Base-by-base conservation (phyloP, 1,140 invertebrate genomes). In the Formica exsecta region DNA sequence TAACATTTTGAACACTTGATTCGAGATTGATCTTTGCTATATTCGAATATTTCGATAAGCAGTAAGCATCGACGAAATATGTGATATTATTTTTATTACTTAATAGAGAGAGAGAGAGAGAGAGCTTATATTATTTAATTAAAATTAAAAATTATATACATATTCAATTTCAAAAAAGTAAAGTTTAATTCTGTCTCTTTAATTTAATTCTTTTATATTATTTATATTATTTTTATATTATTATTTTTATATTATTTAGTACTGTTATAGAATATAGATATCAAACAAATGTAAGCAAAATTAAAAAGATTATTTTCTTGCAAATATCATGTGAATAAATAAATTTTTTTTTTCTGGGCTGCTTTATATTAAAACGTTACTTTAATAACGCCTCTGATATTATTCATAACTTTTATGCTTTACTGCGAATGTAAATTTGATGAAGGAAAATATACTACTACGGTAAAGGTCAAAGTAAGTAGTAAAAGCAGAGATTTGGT, bases 401-500 rank as follows among this genome's bases (percentile, higher is more conserved):
- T 36, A 41, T 66, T 79, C 0, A 4, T 19, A 77, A 66, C 6
- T 48, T 76, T 65, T 25, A 41, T 32, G 38, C 0, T 51, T 54
- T 22, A 36, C 0, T 22, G 29, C 61, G 13, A 54, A 66, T 13
- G 8, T 19, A 54, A 22, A 65, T 22, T 68, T 6, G 1, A 32
- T 38, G 2, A 68, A 22, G 9, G 3, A n/a, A 32, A 25, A 36
- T 36, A 51, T 44, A 5, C 4, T 22, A 22, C 7, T 22, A 0
- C 2, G 11, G 41, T 29, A 8, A n/a, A 8, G 13, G 57, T 4
- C 1, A 66, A 38, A 64, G 1, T 6, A 68, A 79, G 44, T 79
- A 68, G 76, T 79, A 79, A 79, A 68, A 79, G 5, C 64, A 68
- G 32, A 19, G 13, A 68, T 68, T 68, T 25, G 48, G n/a, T 38